phyloP scores from a whole-genome alignment of 2,113 vertebrate genomes.

The Indicator indicator region DNA sequence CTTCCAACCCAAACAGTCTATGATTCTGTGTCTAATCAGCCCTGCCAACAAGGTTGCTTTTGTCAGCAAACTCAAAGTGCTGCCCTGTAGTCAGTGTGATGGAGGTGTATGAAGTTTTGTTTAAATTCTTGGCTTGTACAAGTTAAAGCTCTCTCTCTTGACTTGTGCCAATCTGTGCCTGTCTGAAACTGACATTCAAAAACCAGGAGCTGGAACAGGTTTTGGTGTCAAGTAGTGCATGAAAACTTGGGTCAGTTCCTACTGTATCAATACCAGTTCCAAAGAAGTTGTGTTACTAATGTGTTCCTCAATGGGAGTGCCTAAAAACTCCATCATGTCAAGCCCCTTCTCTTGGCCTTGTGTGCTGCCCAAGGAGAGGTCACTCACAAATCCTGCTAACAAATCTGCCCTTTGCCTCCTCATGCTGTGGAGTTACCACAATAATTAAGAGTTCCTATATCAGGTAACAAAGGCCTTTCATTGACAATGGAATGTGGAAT shows the following conservation, averaged over 20 bases:
- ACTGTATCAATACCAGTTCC: constrained; percentile 17
- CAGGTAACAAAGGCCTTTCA: constrained; percentile 71
- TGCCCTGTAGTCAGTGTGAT: background rate
- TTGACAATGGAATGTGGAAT: constrained; percentile 72
- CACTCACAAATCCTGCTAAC: constrained; percentile 60
- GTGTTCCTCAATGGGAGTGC: background rate
- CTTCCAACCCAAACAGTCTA: no score
- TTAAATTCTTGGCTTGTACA: constrained; percentile 5
- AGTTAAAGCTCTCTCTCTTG: background rate
- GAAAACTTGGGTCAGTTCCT: constrained; percentile 31
- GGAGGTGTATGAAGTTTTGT: background rate
- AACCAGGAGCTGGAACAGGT: background rate
- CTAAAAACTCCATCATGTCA: background rate
- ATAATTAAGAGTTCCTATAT: constrained; percentile 78
- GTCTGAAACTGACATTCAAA: constrained; percentile 35
- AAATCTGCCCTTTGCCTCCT: constrained; percentile 62
- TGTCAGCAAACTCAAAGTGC: background rate
- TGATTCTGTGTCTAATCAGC: background rate
- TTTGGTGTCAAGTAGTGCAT: constrained; percentile 15
- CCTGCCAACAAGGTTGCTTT: background rate
- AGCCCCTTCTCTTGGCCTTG: background rate
- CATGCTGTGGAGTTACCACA: constrained; percentile 77
- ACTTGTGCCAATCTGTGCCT: constrained; percentile 39
- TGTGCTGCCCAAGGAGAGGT: background rate
- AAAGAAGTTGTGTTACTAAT: constrained; percentile 26